Evolutionary conservation across 1,140 invertebrate genomes (phyloP).

Genomic region (Drosophila hydei): DNA sequence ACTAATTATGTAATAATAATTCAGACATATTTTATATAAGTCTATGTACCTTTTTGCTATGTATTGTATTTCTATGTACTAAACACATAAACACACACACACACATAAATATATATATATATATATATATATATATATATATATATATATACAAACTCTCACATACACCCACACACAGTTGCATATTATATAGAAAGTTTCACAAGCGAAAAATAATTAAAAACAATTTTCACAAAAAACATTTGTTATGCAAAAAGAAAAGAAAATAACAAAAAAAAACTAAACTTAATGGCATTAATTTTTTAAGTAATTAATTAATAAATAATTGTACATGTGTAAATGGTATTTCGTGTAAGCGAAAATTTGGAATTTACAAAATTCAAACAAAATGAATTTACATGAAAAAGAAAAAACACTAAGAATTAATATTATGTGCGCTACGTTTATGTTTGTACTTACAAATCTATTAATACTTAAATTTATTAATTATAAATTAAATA

Average conservation of each 20-base stretch:
- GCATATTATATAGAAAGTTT: constrained; percentile 35
- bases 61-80: constrained; percentile 53
- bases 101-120: too few relatives aligned
- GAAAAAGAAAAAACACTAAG: constrained; percentile 38
- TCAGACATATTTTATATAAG: constrained; percentile 48
- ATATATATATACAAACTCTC: constrained; percentile 2
- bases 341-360: too few relatives aligned
- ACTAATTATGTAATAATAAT: constrained; percentile 23
- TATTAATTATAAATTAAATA: constrained; percentile 83
- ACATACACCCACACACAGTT: constrained; percentile 20
- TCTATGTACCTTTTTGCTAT: constrained; percentile 73
- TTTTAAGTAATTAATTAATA: constrained; percentile 42
- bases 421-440: constrained; percentile 62
- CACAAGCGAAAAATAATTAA: constrained; percentile 18
- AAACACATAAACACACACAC: constrained; percentile 25
- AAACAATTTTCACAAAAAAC: constrained; percentile 17
- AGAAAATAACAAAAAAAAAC: constrained; percentile 18
- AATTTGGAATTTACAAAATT: constrained; percentile 45
- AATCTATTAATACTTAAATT: constrained; percentile 74
- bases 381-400: constrained; percentile 60
- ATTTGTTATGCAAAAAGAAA: constrained; percentile 19
- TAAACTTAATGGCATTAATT: constrained; percentile 40
- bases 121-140: too few relatives aligned
- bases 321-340: constrained; percentile 62
- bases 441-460: constrained; percentile 72